These are phyloP conservation scores for Resseliella maxima DNA, from an alignment of 2,888 invertebrate genomes.

Conservation along the genomic window DNA sequence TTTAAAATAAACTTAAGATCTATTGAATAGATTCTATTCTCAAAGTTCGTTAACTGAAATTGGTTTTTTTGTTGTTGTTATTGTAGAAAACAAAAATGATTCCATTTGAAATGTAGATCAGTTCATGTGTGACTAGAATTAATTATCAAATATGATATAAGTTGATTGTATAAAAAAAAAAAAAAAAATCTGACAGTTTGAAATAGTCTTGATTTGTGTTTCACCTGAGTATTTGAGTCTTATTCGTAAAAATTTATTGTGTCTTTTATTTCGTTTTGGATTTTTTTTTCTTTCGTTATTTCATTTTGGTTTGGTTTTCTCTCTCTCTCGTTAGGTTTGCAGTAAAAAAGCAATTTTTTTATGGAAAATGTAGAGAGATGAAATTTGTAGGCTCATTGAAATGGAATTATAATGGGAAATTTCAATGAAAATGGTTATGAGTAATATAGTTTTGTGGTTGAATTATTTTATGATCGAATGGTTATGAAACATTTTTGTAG, in stretches of 20 bases:
- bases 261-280: background rate
- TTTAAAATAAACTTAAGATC: too few relatives aligned
- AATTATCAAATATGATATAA: background rate
- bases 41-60: too few relatives aligned
- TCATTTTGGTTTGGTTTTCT: background rate
- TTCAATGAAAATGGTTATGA: background rate
- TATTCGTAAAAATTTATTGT: background rate
- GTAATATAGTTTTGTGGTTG: background rate
- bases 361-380: too few relatives aligned
- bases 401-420: too few relatives aligned
- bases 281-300: too few relatives aligned
- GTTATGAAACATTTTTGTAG: background rate
- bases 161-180: background rate
- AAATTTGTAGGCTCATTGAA: too few relatives aligned
- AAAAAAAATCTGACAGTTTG: background rate
- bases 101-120: background rate
- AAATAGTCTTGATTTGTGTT: background rate
- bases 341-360: too few relatives aligned
- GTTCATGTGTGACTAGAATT: background rate
- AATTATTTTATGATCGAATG: background rate
- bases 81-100: too few relatives aligned
- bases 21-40: too few relatives aligned
- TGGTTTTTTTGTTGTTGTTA: too few relatives aligned
- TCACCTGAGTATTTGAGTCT: constrained; percentile 51
- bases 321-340: background rate